These are phyloP conservation scores for Lycia hirtaria DNA, from an alignment of 2,888 invertebrate species.

Conservation along the genomic window DNA sequence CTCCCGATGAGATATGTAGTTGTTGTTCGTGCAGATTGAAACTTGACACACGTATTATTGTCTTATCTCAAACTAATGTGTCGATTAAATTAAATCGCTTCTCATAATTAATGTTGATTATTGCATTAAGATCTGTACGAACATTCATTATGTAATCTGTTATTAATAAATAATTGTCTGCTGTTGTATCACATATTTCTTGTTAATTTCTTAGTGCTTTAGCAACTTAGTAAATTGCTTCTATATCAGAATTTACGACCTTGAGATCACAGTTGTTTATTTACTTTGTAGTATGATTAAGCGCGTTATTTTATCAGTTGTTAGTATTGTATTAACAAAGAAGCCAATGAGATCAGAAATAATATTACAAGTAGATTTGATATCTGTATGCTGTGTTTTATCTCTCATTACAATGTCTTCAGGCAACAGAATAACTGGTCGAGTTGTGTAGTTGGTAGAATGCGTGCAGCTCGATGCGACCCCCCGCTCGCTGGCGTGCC, in stretches of 20 bases:
- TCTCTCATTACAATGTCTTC: slow-evolving; percentile 43
- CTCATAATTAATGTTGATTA: slow-evolving; percentile 1
- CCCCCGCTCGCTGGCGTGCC: slow-evolving; percentile 78
- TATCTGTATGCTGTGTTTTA: slow-evolving; percentile 13
- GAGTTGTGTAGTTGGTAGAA: slow-evolving; percentile 68
- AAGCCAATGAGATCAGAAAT: slow-evolving; percentile 16
- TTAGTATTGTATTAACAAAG: slow-evolving; percentile 6
- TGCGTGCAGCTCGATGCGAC: slow-evolving; percentile 76
- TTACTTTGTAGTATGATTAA: slow-evolving; percentile 22
- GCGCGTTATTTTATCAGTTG: slow-evolving; percentile 5
- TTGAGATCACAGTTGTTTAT: slow-evolving; percentile 23
- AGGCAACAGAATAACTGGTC: slow-evolving; percentile 67
- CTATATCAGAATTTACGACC: slow-evolving; percentile 6
- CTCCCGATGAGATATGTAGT: slow-evolving; percentile 61
- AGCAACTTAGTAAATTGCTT: not conserved
- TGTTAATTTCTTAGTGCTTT: not conserved
- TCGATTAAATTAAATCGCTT: slow-evolving; percentile 17
- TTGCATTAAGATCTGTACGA: not conserved
- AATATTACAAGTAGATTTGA: slow-evolving; percentile 2
- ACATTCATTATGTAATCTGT: not conserved
- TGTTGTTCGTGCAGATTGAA: slow-evolving; percentile 15
- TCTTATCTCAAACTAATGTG: slow-evolving; percentile 7
- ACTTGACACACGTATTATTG: slow-evolving; percentile 6
- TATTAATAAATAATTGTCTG: not conserved
- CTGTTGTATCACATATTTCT: not conserved